Percentiles rank a stretch among this genome's conserved stretches.
These are phyloP conservation scores for Portevinia maculata DNA, from an alignment of 2,888 invertebrate genomes.

Conservation along the genomic window DNA sequence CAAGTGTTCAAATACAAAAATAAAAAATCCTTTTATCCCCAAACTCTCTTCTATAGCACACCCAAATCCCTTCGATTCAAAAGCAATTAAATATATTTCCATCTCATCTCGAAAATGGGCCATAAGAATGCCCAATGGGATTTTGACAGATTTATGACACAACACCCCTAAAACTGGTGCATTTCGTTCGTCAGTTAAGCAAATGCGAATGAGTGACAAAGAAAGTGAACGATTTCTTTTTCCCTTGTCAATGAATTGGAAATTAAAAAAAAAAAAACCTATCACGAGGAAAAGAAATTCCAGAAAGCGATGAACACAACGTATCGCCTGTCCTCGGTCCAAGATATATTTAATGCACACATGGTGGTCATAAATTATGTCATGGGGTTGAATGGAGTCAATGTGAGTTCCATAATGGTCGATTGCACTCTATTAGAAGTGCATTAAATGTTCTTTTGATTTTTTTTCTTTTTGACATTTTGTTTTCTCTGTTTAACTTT, in stretches of 20 bases:
- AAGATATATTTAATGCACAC: slow-evolving; percentile 65
- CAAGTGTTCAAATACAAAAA: slow-evolving; percentile 7
- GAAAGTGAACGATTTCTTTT: slow-evolving; percentile 3
- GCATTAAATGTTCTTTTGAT: slow-evolving; percentile 46
- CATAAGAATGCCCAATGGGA: slow-evolving; percentile 52
- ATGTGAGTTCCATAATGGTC: slow-evolving; percentile 59
- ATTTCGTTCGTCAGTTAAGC: slow-evolving; percentile 23
- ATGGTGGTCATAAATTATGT: slow-evolving; percentile 63
- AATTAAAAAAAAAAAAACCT: slow-evolving; percentile 24
- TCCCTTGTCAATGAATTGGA: slow-evolving; percentile 42
- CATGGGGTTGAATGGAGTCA: slow-evolving; percentile 53
- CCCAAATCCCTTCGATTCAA: slow-evolving; percentile 53
- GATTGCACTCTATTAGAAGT: slow-evolving; percentile 65
- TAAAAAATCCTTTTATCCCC: slow-evolving; percentile 49
- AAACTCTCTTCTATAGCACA: slow-evolving; percentile 8
- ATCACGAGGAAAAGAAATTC: slow-evolving; percentile 20
- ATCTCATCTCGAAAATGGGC: slow-evolving; percentile 44
- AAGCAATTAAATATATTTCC: slow-evolving; percentile 67
- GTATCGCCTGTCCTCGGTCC: slow-evolving; percentile 50
- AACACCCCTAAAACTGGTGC: slow-evolving; percentile 52
- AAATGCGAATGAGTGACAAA: slow-evolving; percentile 17
- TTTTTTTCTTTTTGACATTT: not conserved
- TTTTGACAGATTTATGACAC: slow-evolving; percentile 71
- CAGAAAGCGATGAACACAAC: slow-evolving; percentile 40
- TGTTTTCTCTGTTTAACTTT: not conserved